Base-by-base conservation (phyloP, 1,140 invertebrate genomes). In the Drosophila parvula region DNA sequence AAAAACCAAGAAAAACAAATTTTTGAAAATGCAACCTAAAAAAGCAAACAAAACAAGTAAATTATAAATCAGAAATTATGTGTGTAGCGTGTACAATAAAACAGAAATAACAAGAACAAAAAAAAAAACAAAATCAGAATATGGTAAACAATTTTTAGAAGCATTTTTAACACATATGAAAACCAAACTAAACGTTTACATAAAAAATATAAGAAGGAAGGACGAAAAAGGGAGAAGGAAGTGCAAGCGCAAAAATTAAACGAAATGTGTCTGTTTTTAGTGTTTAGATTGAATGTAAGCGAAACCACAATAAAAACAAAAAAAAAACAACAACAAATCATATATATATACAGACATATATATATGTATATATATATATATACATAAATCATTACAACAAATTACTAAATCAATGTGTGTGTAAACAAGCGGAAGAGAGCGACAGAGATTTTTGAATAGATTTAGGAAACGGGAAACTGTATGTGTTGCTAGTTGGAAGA, bases 71-170 rank as follows among this genome's bases (percentile, higher is more conserved):
- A 65, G 65, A 68, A 68, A 76, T 75, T 79, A 79, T 78, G 67
- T 78, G 67, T 78, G 83, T 86, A 86, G 82, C 60, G 74, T 80
- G 81, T 85, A 85, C 78, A 85, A 88, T 88, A 88, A 78, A 88
- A 62, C 65, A 68, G 32, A 82, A 76, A 41, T 53, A 78, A 59
- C 57, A 65, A 59, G 51, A 51, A 28, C 9, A 28, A 44, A 50
- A 48, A 10, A 34, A 68, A 47, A 77, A 57, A 61, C 57, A 32
- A 64, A 65, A 69, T 58, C 53, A 75, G 60, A 60, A 70, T 81
- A 80, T 80, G 74, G 77, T 84, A 78, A 84, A 85, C 74, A 84
- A 88, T 88, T 88, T 88, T 88, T 88, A 88, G 83, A 88, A 88
- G 83, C 83, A 88, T 88, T 88, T 88, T 88, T 86, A 88, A 88